Evolutionary conservation across 2,888 invertebrate species (phyloP), one percentile per base, ranked within the genome.

Genomic region (Amphipoea oculea): DNA sequence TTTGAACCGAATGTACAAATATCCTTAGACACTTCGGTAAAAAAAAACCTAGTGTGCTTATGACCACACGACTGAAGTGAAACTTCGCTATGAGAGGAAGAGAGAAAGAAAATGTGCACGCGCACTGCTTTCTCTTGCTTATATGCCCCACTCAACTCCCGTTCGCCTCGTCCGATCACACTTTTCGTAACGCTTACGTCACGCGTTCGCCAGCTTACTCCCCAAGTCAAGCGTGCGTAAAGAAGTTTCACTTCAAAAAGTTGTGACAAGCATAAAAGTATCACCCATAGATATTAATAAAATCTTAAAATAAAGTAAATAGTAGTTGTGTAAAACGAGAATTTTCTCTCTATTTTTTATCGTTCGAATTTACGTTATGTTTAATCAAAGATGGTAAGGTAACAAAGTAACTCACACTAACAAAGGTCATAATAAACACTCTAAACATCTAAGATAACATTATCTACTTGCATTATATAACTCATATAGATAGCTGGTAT

Each of bases 81-180:
- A n/a, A n/a, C n/a, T n/a, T n/a, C n/a, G n/a, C n/a, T n/a, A n/a
- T n/a, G n/a, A n/a, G n/a, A n/a, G n/a, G n/a, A n/a, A n/a, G n/a
- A n/a, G 36, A 2, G 36, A 36, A 1, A 1, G 36, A 1, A 36
- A 2, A 36, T 2, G 1, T 2, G 36, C 1, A 2, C 2, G 2
- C 2, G 2, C 2, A 36, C 2, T 1, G 36, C 2, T 36, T 36
- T 36, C 1, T 2, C 36, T 36, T 36, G n/a, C n/a, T n/a, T n/a
- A n/a, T n/a, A n/a, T n/a, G n/a, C n/a, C n/a, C n/a, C n/a, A n/a
- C n/a, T n/a, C n/a, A n/a, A n/a, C n/a, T n/a, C n/a, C n/a, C n/a
- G n/a, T n/a, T n/a, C n/a, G n/a, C n/a, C n/a, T n/a, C n/a, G n/a
- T n/a, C n/a, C n/a, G n/a, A n/a, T n/a, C n/a, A n/a, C n/a, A n/a